Conservation (phyloP, 2,113 vertebrate species). For the Coryphaenoides rupestris region DNA sequence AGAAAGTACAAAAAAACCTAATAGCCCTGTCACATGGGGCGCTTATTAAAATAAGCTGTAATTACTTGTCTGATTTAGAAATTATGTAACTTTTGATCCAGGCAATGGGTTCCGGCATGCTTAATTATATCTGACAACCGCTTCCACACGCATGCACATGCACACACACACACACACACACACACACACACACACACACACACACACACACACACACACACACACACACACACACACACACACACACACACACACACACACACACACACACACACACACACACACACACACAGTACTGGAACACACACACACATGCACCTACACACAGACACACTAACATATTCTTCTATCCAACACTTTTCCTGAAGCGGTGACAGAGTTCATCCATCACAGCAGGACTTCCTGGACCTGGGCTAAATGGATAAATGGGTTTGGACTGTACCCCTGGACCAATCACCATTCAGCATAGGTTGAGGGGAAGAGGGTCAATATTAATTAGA, state of each 20-base stretch:
- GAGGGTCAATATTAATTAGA: neutral
- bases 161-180: neutral
- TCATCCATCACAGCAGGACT: constrained; percentile 23
- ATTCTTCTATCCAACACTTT: neutral
- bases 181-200: neutral
- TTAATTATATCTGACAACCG: constrained; percentile 40
- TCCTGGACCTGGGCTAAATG: neutral
- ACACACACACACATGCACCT: too few species aligned
- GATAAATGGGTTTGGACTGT: neutral
- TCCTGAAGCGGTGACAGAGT: constrained; percentile 2
- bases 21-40: constrained; percentile 8
- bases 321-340: constrained; percentile 1
- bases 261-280: too few species aligned
- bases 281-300: too few species aligned
- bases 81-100: constrained; percentile 42
- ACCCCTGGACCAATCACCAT: neutral
- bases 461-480: neutral
- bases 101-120: constrained; percentile 2
- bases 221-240: constrained; percentile 9
- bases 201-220: neutral
- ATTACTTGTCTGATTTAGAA: constrained; percentile 34
- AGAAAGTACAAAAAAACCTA: constrained; percentile 2
- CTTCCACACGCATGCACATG: neutral
- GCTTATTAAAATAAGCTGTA: constrained; percentile 25
- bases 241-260: constrained; percentile 5